Conservation (phyloP, 2,888 invertebrate genomes). For the Pristionchus exspectatus region DNA sequence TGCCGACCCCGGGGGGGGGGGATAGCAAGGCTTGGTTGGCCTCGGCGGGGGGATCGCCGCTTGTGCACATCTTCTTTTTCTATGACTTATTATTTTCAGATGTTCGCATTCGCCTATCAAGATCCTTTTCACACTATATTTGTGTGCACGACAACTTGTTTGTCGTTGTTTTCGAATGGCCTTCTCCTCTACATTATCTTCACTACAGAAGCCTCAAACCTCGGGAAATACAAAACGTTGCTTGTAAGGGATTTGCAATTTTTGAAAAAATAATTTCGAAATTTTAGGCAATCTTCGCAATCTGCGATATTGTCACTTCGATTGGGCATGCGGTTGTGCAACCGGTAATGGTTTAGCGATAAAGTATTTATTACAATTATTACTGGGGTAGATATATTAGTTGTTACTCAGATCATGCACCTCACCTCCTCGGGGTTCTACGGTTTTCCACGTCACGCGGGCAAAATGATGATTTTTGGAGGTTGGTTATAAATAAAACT, state of each 20-base stretch:
- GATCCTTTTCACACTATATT: neutral
- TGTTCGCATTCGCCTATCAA: slow-evolving; percentile 7
- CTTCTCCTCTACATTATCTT: slow-evolving; percentile 13
- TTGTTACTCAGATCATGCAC: neutral
- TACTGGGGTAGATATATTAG: too few species aligned
- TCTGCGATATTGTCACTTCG: neutral
- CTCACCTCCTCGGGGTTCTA: slow-evolving; percentile 3
- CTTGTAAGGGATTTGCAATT: neutral
- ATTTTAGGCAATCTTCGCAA: neutral
- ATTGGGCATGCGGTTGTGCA: neutral
- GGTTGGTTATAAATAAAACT: neutral
- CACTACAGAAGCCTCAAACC: neutral
- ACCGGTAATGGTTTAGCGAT: too few species aligned
- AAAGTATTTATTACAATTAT: neutral
- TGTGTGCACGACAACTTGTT: neutral
- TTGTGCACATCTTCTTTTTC: too few species aligned
- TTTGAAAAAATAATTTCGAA: neutral
- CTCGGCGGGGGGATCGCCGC: too few species aligned
- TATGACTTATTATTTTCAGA: neutral
- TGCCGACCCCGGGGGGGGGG: too few species aligned
- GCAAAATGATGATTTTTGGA: slow-evolving; percentile 2
- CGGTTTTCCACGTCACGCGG: slow-evolving; percentile 13
- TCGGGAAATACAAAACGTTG: neutral
- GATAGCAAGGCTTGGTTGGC: too few species aligned
- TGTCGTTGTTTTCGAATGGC: neutral